Conservation (phyloP, 2,797 vertebrate genomes). For the Scyliorhinus canicula region DNA sequence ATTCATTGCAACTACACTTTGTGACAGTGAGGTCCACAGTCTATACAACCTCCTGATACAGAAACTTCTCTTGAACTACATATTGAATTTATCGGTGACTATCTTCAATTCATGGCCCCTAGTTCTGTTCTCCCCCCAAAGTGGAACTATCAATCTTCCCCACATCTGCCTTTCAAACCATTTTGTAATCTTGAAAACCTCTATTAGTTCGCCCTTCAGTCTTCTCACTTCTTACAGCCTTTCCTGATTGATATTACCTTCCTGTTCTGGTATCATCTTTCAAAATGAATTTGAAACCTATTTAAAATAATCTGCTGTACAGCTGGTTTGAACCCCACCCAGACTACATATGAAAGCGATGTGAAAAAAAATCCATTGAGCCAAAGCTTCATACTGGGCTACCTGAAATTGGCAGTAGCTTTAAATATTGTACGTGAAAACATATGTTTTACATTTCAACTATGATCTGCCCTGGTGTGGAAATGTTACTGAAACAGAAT, state of each 20-base stretch:
- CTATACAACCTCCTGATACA: background rate
- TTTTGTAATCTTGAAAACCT: background rate
- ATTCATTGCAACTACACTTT: background rate
- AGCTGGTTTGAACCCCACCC: background rate
- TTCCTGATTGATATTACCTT: background rate
- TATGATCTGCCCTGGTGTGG: background rate
- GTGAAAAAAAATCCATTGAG: background rate
- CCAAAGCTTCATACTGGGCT: background rate
- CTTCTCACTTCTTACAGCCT: background rate
- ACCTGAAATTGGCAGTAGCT: background rate
- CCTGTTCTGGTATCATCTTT: background rate
- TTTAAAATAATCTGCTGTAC: background rate
- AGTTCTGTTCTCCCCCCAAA: background rate
- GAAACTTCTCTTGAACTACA: background rate
- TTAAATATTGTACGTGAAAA: background rate
- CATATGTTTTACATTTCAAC: background rate
- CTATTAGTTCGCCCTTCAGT: background rate
- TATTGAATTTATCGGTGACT: background rate
- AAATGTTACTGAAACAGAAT: background rate
- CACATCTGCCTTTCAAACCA: background rate
- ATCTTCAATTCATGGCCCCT: background rate
- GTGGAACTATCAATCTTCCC: background rate
- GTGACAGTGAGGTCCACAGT: background rate
- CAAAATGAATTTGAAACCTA: background rate
- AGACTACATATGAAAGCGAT: background rate